Percentiles rank a stretch among this genome's conserved stretches.
These are phyloP conservation scores for Caenorhabditis sp. DNA, from an alignment of 2,888 invertebrate species.

Conservation along the genomic window DNA sequence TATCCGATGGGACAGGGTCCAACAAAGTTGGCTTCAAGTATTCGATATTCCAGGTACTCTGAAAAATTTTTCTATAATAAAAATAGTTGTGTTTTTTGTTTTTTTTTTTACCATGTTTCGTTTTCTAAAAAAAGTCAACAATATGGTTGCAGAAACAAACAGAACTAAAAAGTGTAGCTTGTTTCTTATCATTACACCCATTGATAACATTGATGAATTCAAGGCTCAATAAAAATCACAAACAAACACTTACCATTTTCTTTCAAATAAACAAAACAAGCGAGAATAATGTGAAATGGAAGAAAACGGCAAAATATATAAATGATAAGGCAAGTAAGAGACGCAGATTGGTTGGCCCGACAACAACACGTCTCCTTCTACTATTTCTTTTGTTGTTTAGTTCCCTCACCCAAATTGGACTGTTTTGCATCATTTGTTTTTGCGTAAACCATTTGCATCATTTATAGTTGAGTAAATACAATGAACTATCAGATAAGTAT, in stretches of 20 bases:
- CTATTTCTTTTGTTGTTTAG: neutral
- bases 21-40: slow-evolving; percentile 51
- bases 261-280: neutral
- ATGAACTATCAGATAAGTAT: neutral
- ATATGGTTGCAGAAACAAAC: neutral
- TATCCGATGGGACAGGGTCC: slow-evolving; percentile 88
- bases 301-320: neutral
- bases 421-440: no score
- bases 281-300: neutral
- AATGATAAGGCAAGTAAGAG: neutral
- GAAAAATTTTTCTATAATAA: slow-evolving; percentile 3
- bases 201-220: neutral
- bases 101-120: neutral
- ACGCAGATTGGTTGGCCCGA: neutral
- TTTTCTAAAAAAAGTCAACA: neutral
- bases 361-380: neutral
- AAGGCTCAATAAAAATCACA: neutral
- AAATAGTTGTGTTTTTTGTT: no score
- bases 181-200: neutral
- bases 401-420: neutral
- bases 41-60: slow-evolving; percentile 50
- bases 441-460: neutral
- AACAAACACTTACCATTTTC: neutral
- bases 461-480: neutral
- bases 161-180: neutral